Evolutionary conservation across 2,113 vertebrate species (phyloP), one percentile per base, ranked within the genome.

Genomic region (Morone saxatilis): DNA sequence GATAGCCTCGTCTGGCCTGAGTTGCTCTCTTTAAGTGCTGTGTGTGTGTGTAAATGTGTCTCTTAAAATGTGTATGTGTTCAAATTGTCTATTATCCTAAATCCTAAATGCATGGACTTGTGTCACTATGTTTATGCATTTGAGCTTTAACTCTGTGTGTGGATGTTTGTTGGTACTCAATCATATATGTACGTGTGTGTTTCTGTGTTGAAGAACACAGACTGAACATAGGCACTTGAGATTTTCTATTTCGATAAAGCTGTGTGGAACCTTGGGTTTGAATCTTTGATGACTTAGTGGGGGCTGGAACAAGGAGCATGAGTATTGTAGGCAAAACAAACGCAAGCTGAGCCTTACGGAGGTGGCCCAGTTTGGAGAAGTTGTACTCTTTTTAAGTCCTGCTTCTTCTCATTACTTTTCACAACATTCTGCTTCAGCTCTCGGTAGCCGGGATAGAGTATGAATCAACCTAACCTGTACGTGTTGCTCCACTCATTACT

Each of bases 261-360:
- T 22, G 13, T 54, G 41, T 80, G 48, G 82, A 89, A 91, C 93
- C 92, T 94, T 93, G 90, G 84, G 76, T 89, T 81, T 66, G 86
- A 89, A 47, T 80, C 79, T 93, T 89, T 72, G 68, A 81, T 89
- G 71, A 76, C 78, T 89, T 72, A 67, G 75, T 61, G 53, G 72
- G 57, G 77, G 57, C 61, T 71, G 76, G 41, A 77, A 72, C 38
- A 60, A 81, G 67, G 31, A 77, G 63, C 66, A 7, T 1, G 8
- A 62, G 60, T 67, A 71, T 88, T 86, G 56, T 72, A 61, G 71
- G 36, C n/a, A 25, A 85, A 86, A 87, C 70, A 83, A 86, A 84
- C 8, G 22, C 78, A 72, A 76, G 65, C 69, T 73, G 78, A 81
- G 68, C 67, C 54, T 65, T 54, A 77, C 71, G 19, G 70, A 86